phyloP scores from a whole-genome alignment of 2,888 invertebrate genomes.

The Drosophila lacicola region DNA sequence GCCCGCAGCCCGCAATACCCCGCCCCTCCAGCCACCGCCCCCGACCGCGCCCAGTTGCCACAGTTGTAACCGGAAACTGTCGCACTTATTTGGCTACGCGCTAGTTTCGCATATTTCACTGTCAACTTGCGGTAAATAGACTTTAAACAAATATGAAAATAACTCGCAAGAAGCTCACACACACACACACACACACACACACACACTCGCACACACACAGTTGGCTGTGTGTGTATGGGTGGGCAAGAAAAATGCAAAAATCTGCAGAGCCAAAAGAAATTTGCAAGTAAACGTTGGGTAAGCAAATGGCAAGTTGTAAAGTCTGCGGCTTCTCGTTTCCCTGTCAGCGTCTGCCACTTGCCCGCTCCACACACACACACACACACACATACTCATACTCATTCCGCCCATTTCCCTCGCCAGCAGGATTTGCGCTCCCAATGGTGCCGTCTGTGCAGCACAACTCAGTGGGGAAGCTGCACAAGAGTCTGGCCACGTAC shows the following conservation, averaged over 20 bases:
- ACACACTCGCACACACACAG: constrained; percentile 12
- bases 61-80: constrained; percentile 80
- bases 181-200: constrained; percentile 12
- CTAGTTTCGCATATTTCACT: constrained; percentile 80
- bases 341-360: constrained; percentile 41
- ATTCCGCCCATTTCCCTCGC: neutral
- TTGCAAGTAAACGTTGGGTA: constrained; percentile 74
- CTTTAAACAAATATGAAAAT: constrained; percentile 80
- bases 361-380: neutral
- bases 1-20: constrained; percentile 11
- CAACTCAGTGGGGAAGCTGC: constrained; percentile 12
- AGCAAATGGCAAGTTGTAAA: constrained; percentile 77
- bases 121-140: constrained; percentile 80
- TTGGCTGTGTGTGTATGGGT: constrained; percentile 32
- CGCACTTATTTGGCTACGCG: constrained; percentile 80
- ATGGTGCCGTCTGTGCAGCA: constrained; percentile 16
- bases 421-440: constrained; percentile 22
- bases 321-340: constrained; percentile 54
- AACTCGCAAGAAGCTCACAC: constrained; percentile 65
- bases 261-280: constrained; percentile 64
- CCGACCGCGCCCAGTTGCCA: constrained; percentile 47
- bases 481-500: constrained; percentile 53
- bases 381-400: neutral
- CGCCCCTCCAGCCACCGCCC: neutral
- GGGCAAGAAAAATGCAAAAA: constrained; percentile 67